Percentiles rank a stretch among this genome's conserved stretches.
Evolutionary conservation across 2,113 vertebrate species (phyloP).

Genomic region (Cyprinodon variegatus): DNA sequence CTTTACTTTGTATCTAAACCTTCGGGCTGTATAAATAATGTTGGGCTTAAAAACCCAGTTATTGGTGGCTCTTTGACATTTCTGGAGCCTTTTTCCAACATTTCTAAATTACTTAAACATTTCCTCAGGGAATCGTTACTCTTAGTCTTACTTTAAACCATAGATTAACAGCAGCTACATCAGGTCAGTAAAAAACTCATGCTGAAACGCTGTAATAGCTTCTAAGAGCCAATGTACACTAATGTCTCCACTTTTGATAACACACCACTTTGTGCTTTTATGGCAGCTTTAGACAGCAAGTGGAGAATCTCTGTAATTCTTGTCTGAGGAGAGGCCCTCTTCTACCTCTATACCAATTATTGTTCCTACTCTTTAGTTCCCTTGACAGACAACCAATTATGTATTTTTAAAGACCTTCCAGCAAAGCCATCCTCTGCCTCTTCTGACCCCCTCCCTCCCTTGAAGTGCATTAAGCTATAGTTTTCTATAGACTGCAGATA

Average conservation of each 20-base stretch:
- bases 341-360: slow-evolving; percentile 34
- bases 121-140: neutral
- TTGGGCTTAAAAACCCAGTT: neutral
- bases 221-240: slow-evolving; percentile 7
- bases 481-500: slow-evolving; percentile 37
- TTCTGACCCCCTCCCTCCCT: slow-evolving; percentile 22
- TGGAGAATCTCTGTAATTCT: slow-evolving; percentile 49
- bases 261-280: slow-evolving; percentile 18
- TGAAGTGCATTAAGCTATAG: slow-evolving; percentile 45
- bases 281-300: slow-evolving; percentile 29
- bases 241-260: slow-evolving; percentile 49
- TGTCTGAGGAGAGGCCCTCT: slow-evolving; percentile 28
- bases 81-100: neutral
- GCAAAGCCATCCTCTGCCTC: slow-evolving; percentile 29
- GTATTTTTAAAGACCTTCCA: slow-evolving; percentile 47
- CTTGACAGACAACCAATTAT: slow-evolving; percentile 59
- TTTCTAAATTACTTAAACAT: neutral
- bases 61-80: too few relatives aligned
- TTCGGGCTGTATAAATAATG: neutral
- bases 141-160: neutral
- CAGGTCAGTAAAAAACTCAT: slow-evolving; percentile 13
- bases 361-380: slow-evolving; percentile 32
- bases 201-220: slow-evolving; percentile 33
- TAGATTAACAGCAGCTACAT: slow-evolving; percentile 22
- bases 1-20: neutral